Conservation (phyloP, 1,140 invertebrate genomes). For the Achroia grisella region DNA sequence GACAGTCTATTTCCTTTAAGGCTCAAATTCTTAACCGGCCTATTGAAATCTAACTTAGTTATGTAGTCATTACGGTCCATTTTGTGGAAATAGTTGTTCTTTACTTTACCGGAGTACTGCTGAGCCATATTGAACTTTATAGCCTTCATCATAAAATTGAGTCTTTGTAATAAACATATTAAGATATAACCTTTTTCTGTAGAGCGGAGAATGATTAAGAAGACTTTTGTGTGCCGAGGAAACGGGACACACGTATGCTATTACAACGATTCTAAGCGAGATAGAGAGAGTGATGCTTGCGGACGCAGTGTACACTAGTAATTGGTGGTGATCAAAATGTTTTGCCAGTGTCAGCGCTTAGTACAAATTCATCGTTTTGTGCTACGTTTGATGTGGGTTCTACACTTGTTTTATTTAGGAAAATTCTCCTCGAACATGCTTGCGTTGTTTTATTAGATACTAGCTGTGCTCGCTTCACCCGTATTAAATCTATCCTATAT, state of each 20-base stretch:
- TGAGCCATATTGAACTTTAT: not conserved
- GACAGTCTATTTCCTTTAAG: conserved; percentile 5
- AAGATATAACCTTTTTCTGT: conserved; percentile 12
- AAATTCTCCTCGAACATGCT: no score
- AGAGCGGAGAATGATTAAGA: conserved; percentile 35
- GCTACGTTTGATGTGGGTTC: conserved; percentile 28
- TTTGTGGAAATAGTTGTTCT: not conserved
- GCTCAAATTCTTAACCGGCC: not conserved
- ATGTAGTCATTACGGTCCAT: not conserved
- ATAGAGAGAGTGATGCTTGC: conserved; percentile 35
- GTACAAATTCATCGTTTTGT: conserved; percentile 45
- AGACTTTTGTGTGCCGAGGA: conserved; percentile 28
- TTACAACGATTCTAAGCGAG: conserved; percentile 20
- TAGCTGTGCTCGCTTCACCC: no score
- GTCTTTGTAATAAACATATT: not conserved
- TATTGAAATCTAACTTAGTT: not conserved
- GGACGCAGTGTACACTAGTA: conserved; percentile 46
- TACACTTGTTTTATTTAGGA: not conserved
- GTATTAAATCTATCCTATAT: no score
- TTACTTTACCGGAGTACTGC: no score
- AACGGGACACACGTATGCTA: conserved; percentile 21
- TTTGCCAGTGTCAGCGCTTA: conserved; percentile 61
- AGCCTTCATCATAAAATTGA: not conserved
- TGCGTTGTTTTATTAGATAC: no score
- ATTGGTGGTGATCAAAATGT: conserved; percentile 67